Evolutionary conservation across 2,888 invertebrate species (phyloP).

Genomic region (Tholera decimalis): DNA sequence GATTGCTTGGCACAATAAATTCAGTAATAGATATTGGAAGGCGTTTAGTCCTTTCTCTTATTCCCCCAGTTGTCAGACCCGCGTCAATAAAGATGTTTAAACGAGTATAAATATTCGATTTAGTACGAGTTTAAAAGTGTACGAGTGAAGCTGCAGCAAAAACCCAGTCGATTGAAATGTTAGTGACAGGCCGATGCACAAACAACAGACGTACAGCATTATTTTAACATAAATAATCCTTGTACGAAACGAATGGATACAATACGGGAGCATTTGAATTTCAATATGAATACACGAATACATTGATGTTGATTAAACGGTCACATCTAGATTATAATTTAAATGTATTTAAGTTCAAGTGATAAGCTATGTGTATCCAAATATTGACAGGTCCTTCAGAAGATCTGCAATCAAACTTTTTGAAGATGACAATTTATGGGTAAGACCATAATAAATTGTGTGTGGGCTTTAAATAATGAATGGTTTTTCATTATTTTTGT

Average conservation of each 20-base stretch:
- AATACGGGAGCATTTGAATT: slow-evolving; percentile 88
- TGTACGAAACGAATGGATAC: slow-evolving; percentile 88
- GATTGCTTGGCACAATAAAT: slow-evolving; percentile 32
- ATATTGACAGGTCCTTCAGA: slow-evolving; percentile 51
- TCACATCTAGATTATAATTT: slow-evolving; percentile 81
- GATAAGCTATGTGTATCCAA: slow-evolving; percentile 36
- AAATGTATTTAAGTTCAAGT: slow-evolving; percentile 70
- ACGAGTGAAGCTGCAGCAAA: slow-evolving; percentile 85
- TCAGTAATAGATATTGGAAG: slow-evolving; percentile 70
- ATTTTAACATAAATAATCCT: slow-evolving; percentile 91
- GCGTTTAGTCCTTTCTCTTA: slow-evolving; percentile 78
- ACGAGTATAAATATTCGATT: slow-evolving; percentile 89
- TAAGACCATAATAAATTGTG: not conserved
- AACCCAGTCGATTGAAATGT: slow-evolving; percentile 89
- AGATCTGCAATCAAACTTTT: slow-evolving; percentile 17
- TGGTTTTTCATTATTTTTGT: not conserved
- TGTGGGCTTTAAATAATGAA: not conserved
- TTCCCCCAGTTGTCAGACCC: slow-evolving; percentile 82
- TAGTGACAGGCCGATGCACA: slow-evolving; percentile 90
- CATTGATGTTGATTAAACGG: slow-evolving; percentile 84
- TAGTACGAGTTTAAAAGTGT: slow-evolving; percentile 77
- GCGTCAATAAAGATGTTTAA: slow-evolving; percentile 90
- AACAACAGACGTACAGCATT: slow-evolving; percentile 88
- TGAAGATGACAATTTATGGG: not conserved
- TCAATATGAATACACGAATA: slow-evolving; percentile 85